A percentile compares a stretch with the other conserved stretches of the same genome.
phyloP scores from a whole-genome alignment of 1,140 invertebrate genomes.

The Maconellicoccus hirsutus region DNA sequence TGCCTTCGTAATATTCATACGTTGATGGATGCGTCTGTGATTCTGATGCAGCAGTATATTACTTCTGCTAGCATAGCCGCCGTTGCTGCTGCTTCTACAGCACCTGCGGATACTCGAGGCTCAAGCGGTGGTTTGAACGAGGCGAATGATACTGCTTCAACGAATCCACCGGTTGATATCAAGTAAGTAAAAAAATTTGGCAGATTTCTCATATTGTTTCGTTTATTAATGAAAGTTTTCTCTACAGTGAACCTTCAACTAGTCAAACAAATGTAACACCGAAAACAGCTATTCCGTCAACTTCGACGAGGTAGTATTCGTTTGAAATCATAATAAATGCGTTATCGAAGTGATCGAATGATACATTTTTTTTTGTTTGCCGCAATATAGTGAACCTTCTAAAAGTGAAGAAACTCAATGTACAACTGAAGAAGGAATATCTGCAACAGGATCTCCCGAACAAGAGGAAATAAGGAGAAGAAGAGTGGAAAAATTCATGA shows the following conservation, averaged over 20 bases:
- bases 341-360: background rate
- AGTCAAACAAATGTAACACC: background rate
- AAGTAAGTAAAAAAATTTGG: background rate
- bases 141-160: background rate
- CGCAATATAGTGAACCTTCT: background rate
- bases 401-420: background rate
- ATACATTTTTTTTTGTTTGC: background rate
- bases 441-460: background rate
- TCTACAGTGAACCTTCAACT: slow-evolving; percentile 4
- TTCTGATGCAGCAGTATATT: slow-evolving; percentile 82
- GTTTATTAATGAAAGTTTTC: background rate
- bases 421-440: background rate
- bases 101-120: background rate
- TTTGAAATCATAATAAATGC: background rate
- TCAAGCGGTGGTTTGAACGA: background rate
- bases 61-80: slow-evolving; percentile 39
- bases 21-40: slow-evolving; percentile 73
- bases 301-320: background rate
- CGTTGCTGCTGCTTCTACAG: background rate
- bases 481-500: background rate
- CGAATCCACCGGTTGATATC: background rate
- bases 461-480: slow-evolving; percentile 1
- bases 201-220: too few species aligned
- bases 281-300: background rate
- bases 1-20: slow-evolving; percentile 73